Evolutionary conservation across 1,140 invertebrate genomes (phyloP), one percentile per base, ranked within the genome.

Genomic region (Oreohelix idahoensis): DNA sequence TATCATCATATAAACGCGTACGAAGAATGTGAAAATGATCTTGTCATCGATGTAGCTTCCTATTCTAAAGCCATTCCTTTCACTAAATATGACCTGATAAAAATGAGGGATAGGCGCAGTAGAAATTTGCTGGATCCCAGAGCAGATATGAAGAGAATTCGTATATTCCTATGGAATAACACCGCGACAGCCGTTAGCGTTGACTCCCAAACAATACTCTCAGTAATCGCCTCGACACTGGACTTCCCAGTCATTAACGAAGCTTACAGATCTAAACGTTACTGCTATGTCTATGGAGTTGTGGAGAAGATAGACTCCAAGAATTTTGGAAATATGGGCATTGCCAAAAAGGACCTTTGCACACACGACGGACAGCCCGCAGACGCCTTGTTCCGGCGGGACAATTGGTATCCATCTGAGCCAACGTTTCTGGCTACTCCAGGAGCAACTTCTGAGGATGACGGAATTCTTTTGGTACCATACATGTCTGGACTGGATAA

Each of bases 181-280:
- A 66, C 63, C 1, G 63, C 63, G 0, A 66, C 63, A 2, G 1
- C 32, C 8, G 32, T 1, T 11, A 8, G 8, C 63, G 32, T 66
- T 17, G 20, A 17, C 5, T 29, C 63, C n/a, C 29, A 17, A 35
- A 32, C 2, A 8, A 1, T 5, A 32, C 23, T 5, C 2, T 66
- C 63, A 29, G 8, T 32, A 66, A 29, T 66, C 17, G 63, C 63
- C 11, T 66, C 63, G 20, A 66, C 63, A 0, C 29, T 66, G 11
- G 63, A 66, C 29, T 66, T 32, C 29, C 63, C 63, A 66, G n/a
- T 32, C 11, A 66, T 66, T n/a, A 66, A 66, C 63, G 63, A 66
- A 17, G 29, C n/a, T 11, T 2, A 66, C 29, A 17, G 29, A 5
- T 66, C 63, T 5, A 32, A 29, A 8, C n/a, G 1, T 8, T 35